phyloP scores from a whole-genome alignment of 2,888 invertebrate species.

The Prosopocoilus inquinatus region DNA sequence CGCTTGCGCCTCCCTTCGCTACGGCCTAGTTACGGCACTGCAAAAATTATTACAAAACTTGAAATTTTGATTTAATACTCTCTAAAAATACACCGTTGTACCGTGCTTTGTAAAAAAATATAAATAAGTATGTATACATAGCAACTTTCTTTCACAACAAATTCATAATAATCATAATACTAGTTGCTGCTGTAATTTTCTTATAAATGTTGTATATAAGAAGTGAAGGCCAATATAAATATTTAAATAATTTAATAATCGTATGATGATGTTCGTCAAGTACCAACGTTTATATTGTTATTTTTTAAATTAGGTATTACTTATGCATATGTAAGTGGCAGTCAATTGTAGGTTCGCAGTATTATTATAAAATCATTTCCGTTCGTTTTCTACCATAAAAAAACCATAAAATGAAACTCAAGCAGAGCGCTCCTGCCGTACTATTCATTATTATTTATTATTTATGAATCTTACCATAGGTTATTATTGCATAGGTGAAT shows the following conservation, averaged over 20 bases:
- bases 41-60: no score
- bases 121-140: no score
- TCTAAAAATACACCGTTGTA: no score
- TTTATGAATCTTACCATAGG: constrained; percentile 1
- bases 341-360: constrained; percentile 10
- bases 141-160: no score
- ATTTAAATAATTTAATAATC: no score
- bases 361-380: constrained; percentile 5
- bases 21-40: no score
- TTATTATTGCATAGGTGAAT: constrained; percentile 10
- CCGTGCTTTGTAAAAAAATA: no score
- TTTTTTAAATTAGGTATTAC: constrained; percentile 3
- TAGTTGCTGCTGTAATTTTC: constrained; percentile 4
- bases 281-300: not conserved
- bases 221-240: not conserved
- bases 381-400: not conserved
- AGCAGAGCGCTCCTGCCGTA: not conserved
- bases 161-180: no score
- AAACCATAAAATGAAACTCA: not conserved
- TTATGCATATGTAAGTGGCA: constrained; percentile 2
- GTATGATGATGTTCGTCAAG: no score
- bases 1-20: no score
- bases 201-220: constrained; percentile 12
- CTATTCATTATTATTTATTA: constrained; percentile 14
- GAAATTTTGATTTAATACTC: no score